Base-by-base conservation (phyloP, 2,888 invertebrate species). In the Cephalotes varians region DNA sequence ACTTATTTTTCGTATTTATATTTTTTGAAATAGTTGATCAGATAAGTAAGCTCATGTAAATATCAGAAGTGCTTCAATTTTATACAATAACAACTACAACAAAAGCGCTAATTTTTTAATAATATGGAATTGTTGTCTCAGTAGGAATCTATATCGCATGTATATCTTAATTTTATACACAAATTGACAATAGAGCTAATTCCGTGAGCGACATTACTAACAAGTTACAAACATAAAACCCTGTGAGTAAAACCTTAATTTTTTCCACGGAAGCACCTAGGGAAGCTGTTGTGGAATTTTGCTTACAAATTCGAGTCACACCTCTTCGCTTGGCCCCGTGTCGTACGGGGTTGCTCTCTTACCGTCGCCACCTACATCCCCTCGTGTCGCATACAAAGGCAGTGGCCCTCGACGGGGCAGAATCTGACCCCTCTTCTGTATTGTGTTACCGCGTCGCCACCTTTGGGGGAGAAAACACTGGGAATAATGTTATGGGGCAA, bases 351-450 rank as follows among this genome's bases (percentile, higher is more conserved):
- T n/a, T 72, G 77, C 84, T 83, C 85, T 88, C 82, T 84, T 81
- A 56, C 76, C 37, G 62, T 83, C 54, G 60, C 71, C 64, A 56
- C 82, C 82, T 64, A 77, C 81, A 67, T 85, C 84, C 77, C 82
- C 64, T 74, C 79, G 58, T 88, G 82, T 89, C 71, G 83, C 82
- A 73, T 79, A 80, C 85, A 87, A 88, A 90, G 88, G 91, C 87
- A 87, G 86, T 88, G 91, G 91, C 91, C 89, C 91, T 85, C 88
- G 85, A 87, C 82, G 83, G 81, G 91, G 89, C 90, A 89, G 90
- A 94, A 93, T 94, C 93, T 94, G 92, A 94, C 93, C 94, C 93
- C 89, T 86, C 89, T 83, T 82, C 79, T 86, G 89, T 93, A 93
- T 94, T 93, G 91, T 91, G 87, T 94, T 93, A 93, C 94, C 90